Evolutionary conservation across 2,888 invertebrate species (phyloP), one percentile per base, ranked within the genome.

Genomic region (Andricus quercusramuli): DNA sequence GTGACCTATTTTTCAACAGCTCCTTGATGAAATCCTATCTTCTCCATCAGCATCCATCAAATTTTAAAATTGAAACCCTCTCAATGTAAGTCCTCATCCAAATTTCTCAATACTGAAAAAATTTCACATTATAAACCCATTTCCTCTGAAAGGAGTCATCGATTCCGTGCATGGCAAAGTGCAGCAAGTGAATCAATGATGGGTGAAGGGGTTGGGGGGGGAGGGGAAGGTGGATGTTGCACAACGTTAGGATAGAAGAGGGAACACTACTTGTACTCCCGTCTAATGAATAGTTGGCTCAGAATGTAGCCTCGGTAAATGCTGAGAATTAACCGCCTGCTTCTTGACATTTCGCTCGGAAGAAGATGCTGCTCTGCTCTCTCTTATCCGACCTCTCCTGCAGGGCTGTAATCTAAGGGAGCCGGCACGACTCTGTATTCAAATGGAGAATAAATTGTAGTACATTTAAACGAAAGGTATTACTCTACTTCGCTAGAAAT

Each of bases 261-360:
- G 81, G 87, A 86, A 86, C 83, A 84, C 88, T 86, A 86, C 85
- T 88, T 86, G 86, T 85, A 88, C 88, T 88, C 87, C 88, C 80
- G 86, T 89, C 89, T 90, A 90, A 89, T 89, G 88, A 90, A 90
- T 90, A 88, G 88, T 89, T 88, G 86, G 89, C 84, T 87, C 89
- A 85, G 85, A 85, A 85, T 83, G 77, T 82, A 84, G 86, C 84
- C 85, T 83, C 81, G 86, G 86, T 86, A 87, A 89, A 89, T 85
- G 87, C 86, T 90, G 88, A 89, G 89, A 89, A 90, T 90, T 89
- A 89, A 90, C 88, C 87, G 88, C 88, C 87, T 88, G 86, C 88
- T 89, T 89, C 91, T 90, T 91, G 90, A 91, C 90, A 91, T 91
- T 91, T 91, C 84, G 90, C 87, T 89, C 86, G 85, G 84, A 87